A percentile compares a stretch with the other conserved stretches of the same genome.
These are phyloP conservation scores for Muscicapa comitata DNA, from an alignment of 2,797 vertebrate genomes.

Conservation along the genomic window DNA sequence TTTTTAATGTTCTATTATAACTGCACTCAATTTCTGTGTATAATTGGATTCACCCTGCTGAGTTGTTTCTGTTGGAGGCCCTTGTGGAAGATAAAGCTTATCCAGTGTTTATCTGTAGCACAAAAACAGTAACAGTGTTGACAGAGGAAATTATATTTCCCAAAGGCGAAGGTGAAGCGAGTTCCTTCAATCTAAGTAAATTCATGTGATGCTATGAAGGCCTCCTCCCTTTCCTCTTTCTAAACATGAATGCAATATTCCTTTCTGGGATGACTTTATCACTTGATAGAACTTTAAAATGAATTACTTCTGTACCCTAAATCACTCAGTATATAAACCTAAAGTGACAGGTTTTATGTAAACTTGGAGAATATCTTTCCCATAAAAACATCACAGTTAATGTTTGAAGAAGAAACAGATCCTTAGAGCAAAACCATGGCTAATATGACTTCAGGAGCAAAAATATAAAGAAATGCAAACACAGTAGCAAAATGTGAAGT, in stretches of 20 bases:
- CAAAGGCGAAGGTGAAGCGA: not conserved
- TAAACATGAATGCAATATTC: not conserved
- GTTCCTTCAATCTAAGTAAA: not conserved
- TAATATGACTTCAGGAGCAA: not conserved
- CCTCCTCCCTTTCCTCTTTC: not conserved
- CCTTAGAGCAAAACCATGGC: not conserved
- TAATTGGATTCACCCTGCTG: not conserved
- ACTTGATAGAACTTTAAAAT: not conserved
- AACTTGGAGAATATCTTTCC: not conserved
- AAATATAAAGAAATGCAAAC: not conserved
- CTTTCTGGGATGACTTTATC: not conserved
- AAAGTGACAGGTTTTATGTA: not conserved
- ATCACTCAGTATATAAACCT: not conserved
- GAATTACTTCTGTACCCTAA: not conserved
- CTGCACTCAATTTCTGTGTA: not conserved
- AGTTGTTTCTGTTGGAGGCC: not conserved
- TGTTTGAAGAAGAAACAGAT: slow-evolving; percentile 14
- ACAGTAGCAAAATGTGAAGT: not conserved
- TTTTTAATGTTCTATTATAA: not conserved
- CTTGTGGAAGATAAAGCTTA: not conserved
- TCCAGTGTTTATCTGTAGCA: not conserved
- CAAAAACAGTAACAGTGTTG: not conserved
- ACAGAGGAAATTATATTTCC: not conserved
- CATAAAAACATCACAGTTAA: not conserved
- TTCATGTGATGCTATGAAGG: not conserved